Percentiles rank a stretch among this genome's conserved stretches.
Conservation (phyloP, 1,140 invertebrate species). For the Zaprionus capensis region DNA sequence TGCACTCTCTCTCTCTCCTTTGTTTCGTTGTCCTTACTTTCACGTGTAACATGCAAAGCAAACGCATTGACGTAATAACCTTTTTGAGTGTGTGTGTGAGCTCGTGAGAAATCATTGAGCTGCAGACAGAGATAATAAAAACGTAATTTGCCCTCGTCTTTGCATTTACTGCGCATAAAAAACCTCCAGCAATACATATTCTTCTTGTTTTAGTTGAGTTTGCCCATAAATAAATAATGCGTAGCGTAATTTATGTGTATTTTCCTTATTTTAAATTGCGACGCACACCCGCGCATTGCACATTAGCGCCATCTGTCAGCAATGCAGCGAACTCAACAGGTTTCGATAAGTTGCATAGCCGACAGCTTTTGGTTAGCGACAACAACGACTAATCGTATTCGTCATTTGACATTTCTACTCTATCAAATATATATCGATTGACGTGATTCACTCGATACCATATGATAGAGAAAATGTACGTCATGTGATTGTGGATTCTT, state of each 20-base stretch:
- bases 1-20: not conserved
- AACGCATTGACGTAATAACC: constrained; percentile 26
- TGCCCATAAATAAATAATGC: constrained; percentile 6
- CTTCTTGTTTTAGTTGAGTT: constrained; percentile 9
- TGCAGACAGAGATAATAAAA: constrained; percentile 37
- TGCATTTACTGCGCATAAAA: constrained; percentile 11
- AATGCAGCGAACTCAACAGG: not conserved
- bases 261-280: constrained; percentile 13
- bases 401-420: constrained; percentile 15
- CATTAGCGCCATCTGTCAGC: constrained; percentile 12
- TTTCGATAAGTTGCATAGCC: constrained; percentile 2
- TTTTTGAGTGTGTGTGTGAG: constrained; percentile 6
- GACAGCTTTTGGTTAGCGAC: not conserved
- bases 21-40: constrained; percentile 5
- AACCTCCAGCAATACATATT: constrained; percentile 2
- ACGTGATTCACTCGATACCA: constrained; percentile 50
- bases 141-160: constrained; percentile 14
- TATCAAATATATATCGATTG: constrained; percentile 44
- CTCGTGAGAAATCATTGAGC: constrained; percentile 24
- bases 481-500: constrained; percentile 80
- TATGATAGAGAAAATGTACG: constrained; percentile 66
- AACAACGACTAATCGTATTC: constrained; percentile 1
- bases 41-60: constrained; percentile 20
- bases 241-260: not conserved
- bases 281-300: constrained; percentile 1